Evolutionary conservation across 2,888 invertebrate genomes (phyloP).

Genomic region (Caenorhabditis zanzibari): DNA sequence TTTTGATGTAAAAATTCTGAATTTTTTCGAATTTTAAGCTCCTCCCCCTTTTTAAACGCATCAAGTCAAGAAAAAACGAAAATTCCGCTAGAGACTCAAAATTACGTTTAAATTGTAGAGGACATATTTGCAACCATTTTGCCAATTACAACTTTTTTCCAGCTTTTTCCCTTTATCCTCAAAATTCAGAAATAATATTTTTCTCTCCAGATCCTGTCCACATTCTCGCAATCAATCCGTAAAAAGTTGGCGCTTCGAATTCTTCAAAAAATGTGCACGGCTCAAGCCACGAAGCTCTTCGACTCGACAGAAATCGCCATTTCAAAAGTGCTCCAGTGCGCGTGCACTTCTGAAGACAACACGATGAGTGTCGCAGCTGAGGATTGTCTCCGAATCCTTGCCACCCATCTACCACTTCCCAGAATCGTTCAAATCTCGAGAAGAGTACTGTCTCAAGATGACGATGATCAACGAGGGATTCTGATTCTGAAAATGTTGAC

Average conservation of each 20-base stretch:
- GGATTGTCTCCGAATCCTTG: conserved; percentile 56
- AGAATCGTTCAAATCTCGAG: conserved; percentile 37
- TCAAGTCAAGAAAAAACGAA: too few relatives aligned
- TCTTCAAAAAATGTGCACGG: conserved; percentile 64
- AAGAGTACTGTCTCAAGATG: conserved; percentile 50
- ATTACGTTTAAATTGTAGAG: too few relatives aligned
- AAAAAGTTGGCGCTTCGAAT: conserved; percentile 63
- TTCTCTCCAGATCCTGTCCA: conserved; percentile 60
- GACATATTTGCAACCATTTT: too few relatives aligned
- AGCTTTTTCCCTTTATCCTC: too few relatives aligned
- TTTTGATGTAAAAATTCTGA: too few relatives aligned
- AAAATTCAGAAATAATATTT: too few relatives aligned
- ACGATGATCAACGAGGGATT: conserved; percentile 47
- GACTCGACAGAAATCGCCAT: conserved; percentile 63
- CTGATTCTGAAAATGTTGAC: conserved; percentile 65
- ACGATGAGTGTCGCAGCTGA: conserved; percentile 60
- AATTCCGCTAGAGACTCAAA: too few relatives aligned
- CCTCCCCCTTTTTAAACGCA: too few relatives aligned
- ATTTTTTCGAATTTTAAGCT: too few relatives aligned
- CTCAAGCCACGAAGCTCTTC: conserved; percentile 59
- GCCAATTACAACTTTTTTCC: too few relatives aligned
- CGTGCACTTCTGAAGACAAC: conserved; percentile 40
- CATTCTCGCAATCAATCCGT: conserved; percentile 20
- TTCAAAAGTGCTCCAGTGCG: conserved; percentile 53
- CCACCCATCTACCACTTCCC: conserved; percentile 60